A percentile compares a stretch with the other conserved stretches of the same genome.
Evolutionary conservation across 2,888 invertebrate genomes (phyloP).

Genomic region (Ornithoptera priamus): DNA sequence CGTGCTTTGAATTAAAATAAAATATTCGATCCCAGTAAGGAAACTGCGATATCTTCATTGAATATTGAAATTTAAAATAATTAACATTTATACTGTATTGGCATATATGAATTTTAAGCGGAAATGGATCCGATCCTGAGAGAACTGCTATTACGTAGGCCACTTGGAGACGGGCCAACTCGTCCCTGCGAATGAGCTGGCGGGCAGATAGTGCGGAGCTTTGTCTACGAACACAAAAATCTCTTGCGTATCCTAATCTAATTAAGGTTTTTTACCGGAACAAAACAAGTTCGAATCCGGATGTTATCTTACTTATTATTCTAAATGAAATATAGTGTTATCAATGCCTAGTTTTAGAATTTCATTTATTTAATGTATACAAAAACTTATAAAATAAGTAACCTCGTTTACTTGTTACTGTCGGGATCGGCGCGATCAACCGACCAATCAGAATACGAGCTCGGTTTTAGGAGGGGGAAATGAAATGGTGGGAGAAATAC

Average conservation of each 20-base stretch:
- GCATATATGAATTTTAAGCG: conserved; percentile 8
- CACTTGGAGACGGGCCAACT: conserved; percentile 20
- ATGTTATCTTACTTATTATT: not conserved
- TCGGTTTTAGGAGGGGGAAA: no score
- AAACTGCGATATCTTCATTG: no score
- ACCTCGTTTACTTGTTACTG: no score
- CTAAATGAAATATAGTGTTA: not conserved
- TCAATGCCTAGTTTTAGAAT: no score
- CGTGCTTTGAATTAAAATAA: no score
- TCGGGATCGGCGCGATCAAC: no score
- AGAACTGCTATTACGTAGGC: conserved; percentile 4
- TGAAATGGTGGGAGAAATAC: no score
- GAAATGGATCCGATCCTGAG: conserved; percentile 13
- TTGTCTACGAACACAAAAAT: conserved; percentile 24
- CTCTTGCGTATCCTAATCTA: conserved; percentile 24
- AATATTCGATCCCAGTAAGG: no score
- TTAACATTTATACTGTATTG: conserved; percentile 1
- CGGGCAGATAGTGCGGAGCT: conserved; percentile 14
- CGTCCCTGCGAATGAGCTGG: conserved; percentile 12
- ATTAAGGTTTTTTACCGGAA: conserved; percentile 19
- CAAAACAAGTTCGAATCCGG: not conserved
- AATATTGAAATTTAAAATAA: conserved; percentile 19
- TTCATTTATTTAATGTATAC: no score
- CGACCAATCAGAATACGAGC: no score
- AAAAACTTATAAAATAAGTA: no score